Percentiles rank a stretch among this genome's conserved stretches.
Evolutionary conservation across 2,113 vertebrate genomes (phyloP).

Genomic region (Corapipo altera): DNA sequence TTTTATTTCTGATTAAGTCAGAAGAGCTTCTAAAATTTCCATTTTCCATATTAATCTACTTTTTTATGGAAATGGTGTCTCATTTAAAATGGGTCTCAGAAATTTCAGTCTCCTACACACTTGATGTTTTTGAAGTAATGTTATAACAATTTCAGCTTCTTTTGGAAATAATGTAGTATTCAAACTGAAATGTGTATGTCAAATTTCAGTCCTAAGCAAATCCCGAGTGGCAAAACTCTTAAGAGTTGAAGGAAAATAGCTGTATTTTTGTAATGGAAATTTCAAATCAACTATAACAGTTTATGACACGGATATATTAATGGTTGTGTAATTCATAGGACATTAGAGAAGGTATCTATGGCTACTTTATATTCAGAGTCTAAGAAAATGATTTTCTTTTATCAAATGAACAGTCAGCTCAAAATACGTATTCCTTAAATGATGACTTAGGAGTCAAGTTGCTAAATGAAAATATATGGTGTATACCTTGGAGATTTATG

Average conservation of each 20-base stretch:
- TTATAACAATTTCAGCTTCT: neutral
- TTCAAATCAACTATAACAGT: neutral
- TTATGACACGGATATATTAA: neutral
- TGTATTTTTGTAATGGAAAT: neutral
- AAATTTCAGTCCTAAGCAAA: neutral
- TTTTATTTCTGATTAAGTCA: neutral
- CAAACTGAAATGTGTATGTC: neutral
- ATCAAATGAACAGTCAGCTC: neutral
- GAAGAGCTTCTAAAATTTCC: neutral
- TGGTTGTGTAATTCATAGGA: neutral
- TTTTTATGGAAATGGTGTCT: neutral
- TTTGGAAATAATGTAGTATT: neutral
- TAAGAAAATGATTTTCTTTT: neutral
- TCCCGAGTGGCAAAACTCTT: neutral
- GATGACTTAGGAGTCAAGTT: neutral
- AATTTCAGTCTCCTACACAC: neutral
- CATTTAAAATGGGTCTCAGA: neutral
- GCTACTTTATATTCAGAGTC: neutral
- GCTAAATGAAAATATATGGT: neutral
- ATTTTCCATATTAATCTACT: neutral
- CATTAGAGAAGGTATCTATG: neutral
- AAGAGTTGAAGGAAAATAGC: neutral
- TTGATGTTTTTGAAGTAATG: neutral
- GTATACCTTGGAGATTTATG: constrained; percentile 14
- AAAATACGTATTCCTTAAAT: neutral